These are phyloP conservation scores for Hydra vulgaris DNA, from an alignment of 30 jellyfish, hydroid and myxozoan species.

Conservation along the genomic window DNA sequence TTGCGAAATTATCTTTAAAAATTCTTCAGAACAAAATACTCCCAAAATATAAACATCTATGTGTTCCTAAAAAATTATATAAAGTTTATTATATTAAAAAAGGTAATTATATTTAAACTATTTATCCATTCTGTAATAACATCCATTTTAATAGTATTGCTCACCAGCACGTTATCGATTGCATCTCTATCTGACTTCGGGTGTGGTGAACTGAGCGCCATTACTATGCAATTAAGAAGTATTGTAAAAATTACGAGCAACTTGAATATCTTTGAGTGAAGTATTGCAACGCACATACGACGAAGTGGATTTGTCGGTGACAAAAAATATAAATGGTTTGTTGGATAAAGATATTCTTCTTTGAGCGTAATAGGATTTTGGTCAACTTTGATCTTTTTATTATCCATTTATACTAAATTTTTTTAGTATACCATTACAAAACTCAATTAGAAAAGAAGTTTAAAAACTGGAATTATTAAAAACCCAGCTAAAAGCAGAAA, in stretches of 20 bases:
- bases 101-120: no score
- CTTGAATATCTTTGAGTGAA: background rate
- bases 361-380: background rate
- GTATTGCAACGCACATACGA: background rate
- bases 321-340: slow-evolving; percentile 1
- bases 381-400: background rate
- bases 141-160: no score
- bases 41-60: slow-evolving; percentile 13
- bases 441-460: no score
- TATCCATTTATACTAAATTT: no score
- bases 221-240: slow-evolving; percentile 1
- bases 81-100: no score
- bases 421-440: no score
- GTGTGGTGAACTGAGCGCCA: slow-evolving; percentile 17
- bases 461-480: no score
- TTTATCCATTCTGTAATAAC: no score
- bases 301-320: slow-evolving; percentile 11
- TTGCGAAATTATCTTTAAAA: slow-evolving; percentile 9
- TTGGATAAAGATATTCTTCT: slow-evolving; percentile 2
- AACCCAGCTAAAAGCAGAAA: no score
- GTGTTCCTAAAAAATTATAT: background rate
- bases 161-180: background rate
- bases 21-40: slow-evolving; percentile 6
- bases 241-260: background rate
- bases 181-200: slow-evolving; percentile 4